Evolutionary conservation across 2,113 vertebrate genomes (phyloP).

Genomic region (Rhizomys pruinosus): DNA sequence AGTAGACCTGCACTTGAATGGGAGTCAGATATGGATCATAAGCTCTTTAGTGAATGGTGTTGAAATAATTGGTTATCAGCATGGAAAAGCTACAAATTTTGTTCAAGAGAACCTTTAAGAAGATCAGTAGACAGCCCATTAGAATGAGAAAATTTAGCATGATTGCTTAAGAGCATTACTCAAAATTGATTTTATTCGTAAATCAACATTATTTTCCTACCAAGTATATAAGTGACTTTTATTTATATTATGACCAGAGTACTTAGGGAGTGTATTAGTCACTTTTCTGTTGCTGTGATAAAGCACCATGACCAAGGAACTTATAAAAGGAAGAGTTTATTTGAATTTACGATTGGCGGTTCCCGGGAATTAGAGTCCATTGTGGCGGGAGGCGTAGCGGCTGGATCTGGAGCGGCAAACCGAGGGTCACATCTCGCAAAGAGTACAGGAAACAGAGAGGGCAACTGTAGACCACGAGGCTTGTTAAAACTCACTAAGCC

Average conservation of each 20-base stretch:
- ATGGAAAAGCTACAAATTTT: constrained; percentile 30
- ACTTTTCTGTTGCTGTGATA: no score
- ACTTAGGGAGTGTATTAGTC: no score
- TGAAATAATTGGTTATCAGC: constrained; percentile 10
- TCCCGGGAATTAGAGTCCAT: no score
- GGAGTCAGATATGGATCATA: neutral
- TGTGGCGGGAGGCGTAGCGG: no score
- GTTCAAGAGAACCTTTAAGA: constrained; percentile 10
- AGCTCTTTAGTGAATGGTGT: constrained; percentile 31
- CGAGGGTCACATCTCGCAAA: no score
- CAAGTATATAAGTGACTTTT: neutral
- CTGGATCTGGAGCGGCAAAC: no score
- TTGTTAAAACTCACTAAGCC: no score
- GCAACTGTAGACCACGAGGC: no score
- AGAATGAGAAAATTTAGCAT: constrained; percentile 7
- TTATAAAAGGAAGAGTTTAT: no score
- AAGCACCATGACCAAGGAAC: no score
- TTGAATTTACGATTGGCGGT: no score
- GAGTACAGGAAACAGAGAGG: no score
- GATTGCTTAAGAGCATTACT: neutral
- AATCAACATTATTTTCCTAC: neutral
- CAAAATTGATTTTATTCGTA: neutral
- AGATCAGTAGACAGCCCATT: neutral
- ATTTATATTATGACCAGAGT: neutral
- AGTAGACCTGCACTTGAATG: neutral